phyloP scores from a whole-genome alignment of 2,113 vertebrate species.

The Podiceps cristatus region DNA sequence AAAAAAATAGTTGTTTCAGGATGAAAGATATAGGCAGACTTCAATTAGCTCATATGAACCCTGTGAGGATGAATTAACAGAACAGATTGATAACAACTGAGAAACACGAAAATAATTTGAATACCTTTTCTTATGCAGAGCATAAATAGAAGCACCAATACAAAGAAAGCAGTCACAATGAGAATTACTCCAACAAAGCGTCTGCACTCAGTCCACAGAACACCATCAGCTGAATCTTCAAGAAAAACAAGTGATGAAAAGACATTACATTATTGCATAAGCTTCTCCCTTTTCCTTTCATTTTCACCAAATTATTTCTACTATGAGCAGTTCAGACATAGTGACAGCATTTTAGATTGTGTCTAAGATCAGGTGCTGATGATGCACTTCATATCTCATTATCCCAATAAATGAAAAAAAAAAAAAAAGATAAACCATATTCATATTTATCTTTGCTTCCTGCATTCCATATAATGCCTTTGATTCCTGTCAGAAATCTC shows the following conservation, averaged over 20 bases:
- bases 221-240: neutral
- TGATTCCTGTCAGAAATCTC: neutral
- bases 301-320: neutral
- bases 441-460: neutral
- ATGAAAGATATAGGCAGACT: neutral
- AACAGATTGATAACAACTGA: neutral
- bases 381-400: neutral
- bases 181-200: constrained; percentile 1
- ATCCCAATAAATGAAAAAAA: neutral
- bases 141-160: neutral
- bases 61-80: neutral
- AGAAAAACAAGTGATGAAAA: neutral
- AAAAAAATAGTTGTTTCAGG: neutral
- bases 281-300: neutral
- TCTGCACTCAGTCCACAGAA: neutral
- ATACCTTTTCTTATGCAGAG: constrained; percentile 43
- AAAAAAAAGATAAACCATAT: neutral
- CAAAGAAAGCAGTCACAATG: neutral
- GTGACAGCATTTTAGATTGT: neutral
- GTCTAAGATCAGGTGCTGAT: neutral
- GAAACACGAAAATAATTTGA: neutral
- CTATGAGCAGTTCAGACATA: neutral
- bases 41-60: neutral
- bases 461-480: neutral
- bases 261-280: neutral